phyloP scores from a whole-genome alignment of 2,888 invertebrate genomes.

The Eilema griseolum region DNA sequence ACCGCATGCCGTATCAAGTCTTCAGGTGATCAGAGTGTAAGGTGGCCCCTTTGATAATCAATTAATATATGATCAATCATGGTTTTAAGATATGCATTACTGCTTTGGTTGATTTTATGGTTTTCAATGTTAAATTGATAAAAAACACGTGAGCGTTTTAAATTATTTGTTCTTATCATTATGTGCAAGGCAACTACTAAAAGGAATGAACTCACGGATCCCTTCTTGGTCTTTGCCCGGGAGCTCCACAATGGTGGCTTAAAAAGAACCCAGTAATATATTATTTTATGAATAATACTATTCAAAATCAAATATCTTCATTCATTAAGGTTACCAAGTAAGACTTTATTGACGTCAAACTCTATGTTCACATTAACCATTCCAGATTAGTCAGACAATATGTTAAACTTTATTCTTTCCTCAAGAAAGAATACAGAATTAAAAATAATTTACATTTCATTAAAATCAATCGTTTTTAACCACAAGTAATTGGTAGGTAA shows the following conservation, averaged over 20 bases:
- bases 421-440: too few relatives aligned
- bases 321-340: background rate
- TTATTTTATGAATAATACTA: background rate
- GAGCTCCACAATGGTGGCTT: slow-evolving; percentile 41
- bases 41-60: background rate
- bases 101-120: background rate
- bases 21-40: too few relatives aligned
- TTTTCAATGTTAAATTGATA: background rate
- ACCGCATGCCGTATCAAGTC: too few relatives aligned
- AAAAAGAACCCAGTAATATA: slow-evolving; percentile 10
- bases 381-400: background rate
- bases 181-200: background rate
- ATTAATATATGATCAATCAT: background rate
- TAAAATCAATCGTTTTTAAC: too few relatives aligned
- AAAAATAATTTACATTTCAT: too few relatives aligned
- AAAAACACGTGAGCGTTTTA: background rate
- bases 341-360: background rate
- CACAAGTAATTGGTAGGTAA: too few relatives aligned
- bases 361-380: background rate
- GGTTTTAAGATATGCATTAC: background rate
- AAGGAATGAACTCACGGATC: too few relatives aligned
- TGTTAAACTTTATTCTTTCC: too few relatives aligned
- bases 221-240: background rate
- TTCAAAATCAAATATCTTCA: background rate
- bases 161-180: background rate